Evolutionary conservation across 2,888 invertebrate genomes (phyloP), one percentile per base, ranked within the genome.

Genomic region (Eurytoma adleriae): DNA sequence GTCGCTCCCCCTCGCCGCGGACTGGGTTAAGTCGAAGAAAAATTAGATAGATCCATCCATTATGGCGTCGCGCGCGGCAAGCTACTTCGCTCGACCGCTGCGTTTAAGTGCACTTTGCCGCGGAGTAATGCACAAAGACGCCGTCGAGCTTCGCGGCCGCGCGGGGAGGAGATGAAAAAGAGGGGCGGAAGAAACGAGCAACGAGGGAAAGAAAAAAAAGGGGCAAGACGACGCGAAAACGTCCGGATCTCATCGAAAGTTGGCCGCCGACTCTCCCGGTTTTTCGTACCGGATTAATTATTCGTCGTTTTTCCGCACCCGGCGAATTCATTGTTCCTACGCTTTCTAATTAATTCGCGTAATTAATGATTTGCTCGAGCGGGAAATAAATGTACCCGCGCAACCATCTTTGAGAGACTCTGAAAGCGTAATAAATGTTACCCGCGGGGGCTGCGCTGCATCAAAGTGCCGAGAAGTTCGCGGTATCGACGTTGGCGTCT

Each of bases 101-200:
- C 79, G 73, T 84, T 84, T 84, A 84, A 85, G 83, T 84, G 85
- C 84, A 84, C 85, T 85, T 84, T 69, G 67, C 74, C 72, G 48
- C 62, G 40, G 56, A 83, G 83, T 78, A 83, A 82, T 79, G 82
- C 81, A 81, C 73, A 82, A 76, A 82, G 69, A 69, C 80, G 79
- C 69, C 80, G 74, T 56, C 54, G 64, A 67, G 79, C 68, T 79
- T 79, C 68, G 79, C 27, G 73, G 61, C 7, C 50, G 66, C 54
- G 16, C 18, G 59, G 14, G 30, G 54, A 24, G 66, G 3, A 1
- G 50, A 24, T 40, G 13, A n/a, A 57, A 24, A 50, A 61, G 18
- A 52, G 20, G 61, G 40, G 16, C 16, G 52, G 40, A 7, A 20
- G 52, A 57, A 62, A 78, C 79, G 70, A 24, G 48, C 73, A 79